phyloP scores from a whole-genome alignment of 2,113 vertebrate genomes.

The Halcyon malimbica region DNA sequence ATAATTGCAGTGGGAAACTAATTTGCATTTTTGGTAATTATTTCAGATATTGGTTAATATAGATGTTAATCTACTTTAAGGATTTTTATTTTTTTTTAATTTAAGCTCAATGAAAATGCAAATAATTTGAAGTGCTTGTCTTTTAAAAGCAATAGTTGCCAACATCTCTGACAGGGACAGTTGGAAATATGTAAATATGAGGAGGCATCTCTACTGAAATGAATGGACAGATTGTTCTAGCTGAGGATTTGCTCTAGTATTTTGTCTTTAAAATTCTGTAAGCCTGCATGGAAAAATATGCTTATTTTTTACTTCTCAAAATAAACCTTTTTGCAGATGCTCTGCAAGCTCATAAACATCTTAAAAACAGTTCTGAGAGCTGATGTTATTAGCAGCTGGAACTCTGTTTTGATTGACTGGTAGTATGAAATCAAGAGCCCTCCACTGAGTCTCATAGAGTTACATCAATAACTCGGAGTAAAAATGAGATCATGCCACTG shows the following conservation, averaged over 20 bases:
- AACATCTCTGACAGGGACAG: neutral
- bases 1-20: neutral
- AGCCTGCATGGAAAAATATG: neutral
- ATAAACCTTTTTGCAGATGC: constrained; percentile 10
- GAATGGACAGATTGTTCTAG: neutral
- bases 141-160: neutral
- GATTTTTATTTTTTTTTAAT: neutral
- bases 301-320: neutral
- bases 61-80: neutral
- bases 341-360: constrained; percentile 3
- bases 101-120: neutral
- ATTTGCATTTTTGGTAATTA: neutral
- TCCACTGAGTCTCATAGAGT: neutral
- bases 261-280: constrained; percentile 5
- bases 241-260: neutral
- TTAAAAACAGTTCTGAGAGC: constrained; percentile 34
- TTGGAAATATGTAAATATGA: neutral
- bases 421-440: neutral
- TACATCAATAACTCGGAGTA: neutral
- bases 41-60: neutral
- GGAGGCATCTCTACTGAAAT: neutral
- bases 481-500: neutral
- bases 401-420: constrained; percentile 2
- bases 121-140: neutral
- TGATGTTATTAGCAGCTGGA: constrained; percentile 13